Evolutionary conservation across 2,888 invertebrate genomes (phyloP).

Genomic region (Coleophora deauratella): DNA sequence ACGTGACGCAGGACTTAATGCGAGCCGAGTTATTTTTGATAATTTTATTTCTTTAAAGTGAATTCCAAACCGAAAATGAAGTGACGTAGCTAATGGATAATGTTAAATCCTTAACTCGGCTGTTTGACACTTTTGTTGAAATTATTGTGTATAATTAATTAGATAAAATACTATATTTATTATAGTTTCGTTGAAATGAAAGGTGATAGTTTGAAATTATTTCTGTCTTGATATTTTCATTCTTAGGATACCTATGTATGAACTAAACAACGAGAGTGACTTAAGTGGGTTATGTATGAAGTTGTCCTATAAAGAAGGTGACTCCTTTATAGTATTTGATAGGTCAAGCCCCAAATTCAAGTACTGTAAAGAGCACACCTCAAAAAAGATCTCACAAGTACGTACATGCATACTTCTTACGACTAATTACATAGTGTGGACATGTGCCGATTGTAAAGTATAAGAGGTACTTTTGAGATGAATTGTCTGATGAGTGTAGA

Average conservation of each 20-base stretch:
- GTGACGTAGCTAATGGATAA: constrained; percentile 67
- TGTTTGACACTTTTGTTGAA: constrained; percentile 72
- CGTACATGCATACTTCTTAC: constrained; percentile 24
- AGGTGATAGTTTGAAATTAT: constrained; percentile 69
- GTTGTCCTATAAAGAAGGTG: constrained; percentile 10
- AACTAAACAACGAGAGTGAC: constrained; percentile 51
- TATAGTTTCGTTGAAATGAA: constrained; percentile 57
- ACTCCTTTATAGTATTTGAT: too few relatives aligned
- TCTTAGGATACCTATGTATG: constrained; percentile 41
- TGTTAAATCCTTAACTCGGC: constrained; percentile 57
- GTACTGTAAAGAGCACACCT: constrained; percentile 23
- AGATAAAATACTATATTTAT: constrained; percentile 70
- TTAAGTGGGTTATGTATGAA: constrained; percentile 43
- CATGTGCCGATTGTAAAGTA: constrained; percentile 38
- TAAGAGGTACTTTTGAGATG: constrained; percentile 1
- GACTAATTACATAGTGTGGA: constrained; percentile 42
- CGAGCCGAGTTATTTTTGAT: constrained; percentile 74
- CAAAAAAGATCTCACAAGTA: constrained; percentile 24
- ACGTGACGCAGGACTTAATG: constrained; percentile 69
- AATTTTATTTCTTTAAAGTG: constrained; percentile 71
- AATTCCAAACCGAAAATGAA: constrained; percentile 64
- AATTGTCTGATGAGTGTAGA: constrained; percentile 12
- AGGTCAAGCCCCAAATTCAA: constrained; percentile 7
- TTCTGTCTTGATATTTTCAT: constrained; percentile 71
- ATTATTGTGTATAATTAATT: constrained; percentile 72